phyloP scores from a whole-genome alignment of 2,888 invertebrate genomes.

The Coecobrya sp. region DNA sequence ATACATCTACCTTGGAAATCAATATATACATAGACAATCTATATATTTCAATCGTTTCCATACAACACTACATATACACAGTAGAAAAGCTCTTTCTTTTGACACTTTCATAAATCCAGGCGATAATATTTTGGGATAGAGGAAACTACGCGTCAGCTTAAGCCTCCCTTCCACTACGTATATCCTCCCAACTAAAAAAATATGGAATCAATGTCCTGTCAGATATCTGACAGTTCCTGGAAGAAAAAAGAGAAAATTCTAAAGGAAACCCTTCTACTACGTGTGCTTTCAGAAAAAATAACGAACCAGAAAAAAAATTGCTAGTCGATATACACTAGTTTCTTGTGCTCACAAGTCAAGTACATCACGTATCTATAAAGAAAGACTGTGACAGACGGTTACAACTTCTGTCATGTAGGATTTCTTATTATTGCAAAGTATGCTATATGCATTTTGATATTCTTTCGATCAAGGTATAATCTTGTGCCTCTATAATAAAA shows the following conservation, averaged over 20 bases:
- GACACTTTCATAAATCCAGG: not conserved
- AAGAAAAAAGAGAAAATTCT: not conserved
- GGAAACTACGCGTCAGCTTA: not conserved
- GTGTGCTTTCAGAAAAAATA: not conserved
- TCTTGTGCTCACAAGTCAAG: slow-evolving; percentile 2
- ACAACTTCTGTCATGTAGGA: slow-evolving; percentile 24
- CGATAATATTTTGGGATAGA: slow-evolving; percentile 18
- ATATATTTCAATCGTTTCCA: not conserved
- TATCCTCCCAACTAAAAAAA: slow-evolving; percentile 42
- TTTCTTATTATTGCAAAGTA: not conserved
- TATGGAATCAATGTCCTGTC: slow-evolving; percentile 69
- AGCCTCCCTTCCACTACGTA: slow-evolving; percentile 24
- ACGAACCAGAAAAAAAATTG: slow-evolving; percentile 11
- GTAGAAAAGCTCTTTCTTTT: not conserved
- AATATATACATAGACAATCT: not conserved
- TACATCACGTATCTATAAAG: not conserved
- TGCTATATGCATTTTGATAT: not conserved
- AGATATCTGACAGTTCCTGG: slow-evolving; percentile 45
- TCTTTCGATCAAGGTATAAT: not conserved
- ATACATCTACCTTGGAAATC: not conserved
- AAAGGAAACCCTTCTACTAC: not conserved
- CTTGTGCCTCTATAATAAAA: not conserved
- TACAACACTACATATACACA: not conserved
- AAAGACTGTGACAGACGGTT: slow-evolving; percentile 36
- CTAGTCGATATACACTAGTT: not conserved